These are phyloP conservation scores for Myrmecobius fasciatus DNA, from an alignment of 2,113 vertebrate genomes.

Conservation along the genomic window DNA sequence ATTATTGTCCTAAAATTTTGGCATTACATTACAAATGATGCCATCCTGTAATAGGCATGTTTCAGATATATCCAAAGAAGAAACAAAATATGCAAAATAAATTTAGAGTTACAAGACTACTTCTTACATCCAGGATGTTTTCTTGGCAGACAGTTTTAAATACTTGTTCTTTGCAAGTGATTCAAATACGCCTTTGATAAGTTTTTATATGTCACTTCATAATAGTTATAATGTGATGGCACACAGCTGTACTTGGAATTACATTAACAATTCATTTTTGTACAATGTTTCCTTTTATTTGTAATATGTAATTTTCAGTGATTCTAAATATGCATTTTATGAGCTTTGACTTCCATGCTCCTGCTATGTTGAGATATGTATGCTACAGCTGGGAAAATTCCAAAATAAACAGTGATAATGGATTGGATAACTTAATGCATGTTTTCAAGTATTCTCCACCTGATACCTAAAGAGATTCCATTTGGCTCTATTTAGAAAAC, in stretches of 20 bases:
- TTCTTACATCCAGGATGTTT: neutral
- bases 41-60: neutral
- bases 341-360: neutral
- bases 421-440: neutral
- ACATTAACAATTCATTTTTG: neutral
- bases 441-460: neutral
- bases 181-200: neutral
- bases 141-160: neutral
- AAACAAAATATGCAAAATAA: conserved; percentile 7
- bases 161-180: neutral
- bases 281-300: neutral
- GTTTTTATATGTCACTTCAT: neutral
- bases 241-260: neutral
- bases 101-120: conserved; percentile 27
- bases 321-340: neutral
- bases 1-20: neutral
- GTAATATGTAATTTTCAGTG: neutral
- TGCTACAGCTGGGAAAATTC: neutral
- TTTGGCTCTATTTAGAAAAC: neutral
- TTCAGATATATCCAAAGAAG: neutral
- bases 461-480: neutral
- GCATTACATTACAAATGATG: neutral
- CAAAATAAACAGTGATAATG: neutral
- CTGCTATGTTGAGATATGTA: neutral
- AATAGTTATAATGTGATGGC: neutral